Base-by-base conservation (phyloP, 2,797 vertebrate genomes). In the Darevskia mixta region DNA sequence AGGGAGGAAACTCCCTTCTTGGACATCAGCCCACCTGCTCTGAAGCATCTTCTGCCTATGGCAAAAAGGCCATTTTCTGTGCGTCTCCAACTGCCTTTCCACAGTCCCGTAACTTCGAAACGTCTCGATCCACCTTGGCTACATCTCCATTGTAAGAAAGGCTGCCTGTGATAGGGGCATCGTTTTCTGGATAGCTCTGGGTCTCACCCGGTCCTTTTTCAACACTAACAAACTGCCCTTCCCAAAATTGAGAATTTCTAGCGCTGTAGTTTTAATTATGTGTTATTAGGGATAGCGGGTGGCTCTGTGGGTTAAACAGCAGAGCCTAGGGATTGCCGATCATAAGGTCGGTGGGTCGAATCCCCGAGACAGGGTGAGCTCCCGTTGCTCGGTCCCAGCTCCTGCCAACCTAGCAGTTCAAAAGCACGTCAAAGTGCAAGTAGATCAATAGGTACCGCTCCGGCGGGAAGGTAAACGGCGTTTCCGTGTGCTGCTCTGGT, bases 41-140 rank as follows among this genome's bases (percentile, higher is more conserved):
- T 45, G 72, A 78, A 82, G 41, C 41, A 38, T 15, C 23, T n/a
- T 45, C 32, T 75, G 17, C 61, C 32, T 43, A 17, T 25, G 58
- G 75, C 73, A 64, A 77, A 83, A 15, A 23, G 58, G 45, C 69
- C 43, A 29, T 76, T 85, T 86, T 66, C 13, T 35, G 29, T 84
- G 25, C 27, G 8, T 18, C 43, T 84, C 8, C 32, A 13, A 5
- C n/a, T 71, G 3, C 75, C 72, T 58, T 86, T 45, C 71, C 61
- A 38, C 73, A n/a, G n/a, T 75, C 41, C 55, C 79, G 45, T 43
- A 55, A 38, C 32, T 69, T 64, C 15, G 81, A 83, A 90, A 71
- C 18, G 9, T 61, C 72, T 73, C 61, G 17, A 64, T 69, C 87
- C 35, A 35, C 71, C 84, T 79, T 87, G n/a, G 7, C 49, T 85